Base-by-base conservation (phyloP, 2,888 invertebrate species). In the Maniola hyperantus region DNA sequence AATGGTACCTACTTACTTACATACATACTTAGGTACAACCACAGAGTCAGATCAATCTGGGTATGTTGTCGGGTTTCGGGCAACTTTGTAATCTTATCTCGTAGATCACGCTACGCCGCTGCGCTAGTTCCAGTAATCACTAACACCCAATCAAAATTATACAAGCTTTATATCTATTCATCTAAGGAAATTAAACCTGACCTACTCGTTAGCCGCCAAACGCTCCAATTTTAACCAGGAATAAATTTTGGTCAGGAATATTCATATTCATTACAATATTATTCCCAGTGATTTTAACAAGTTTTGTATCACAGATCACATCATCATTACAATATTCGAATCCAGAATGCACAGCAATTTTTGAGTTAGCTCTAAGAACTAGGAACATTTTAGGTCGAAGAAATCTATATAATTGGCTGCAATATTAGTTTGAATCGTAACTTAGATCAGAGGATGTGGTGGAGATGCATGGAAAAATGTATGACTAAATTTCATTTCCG, bases 401-500 rank as follows among this genome's bases (percentile, higher is more conserved):
- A 26, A 26, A n/a, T n/a, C n/a, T n/a, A n/a, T n/a, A n/a, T n/a
- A 26, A 26, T 26, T 26, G 4, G 26, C 26, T 2, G 4, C 4
- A 26, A 26, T 26, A 26, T 26, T 26, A 26, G 26, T 26, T 11
- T 10, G 39, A 39, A 11, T 11, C 39, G 39, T 39, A 2, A 10
- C 11, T 39, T 39, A 39, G 4, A 39, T 39, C 39, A 39, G 39
- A 10, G 39, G 4, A 39, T 39, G 39, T 39, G 8, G 15, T 46
- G 7, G 13, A n/a, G 44, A 10, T 50, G 4, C 11, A 50, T 51
- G 50, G 58, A 63, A 65, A 64, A 55, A 68, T 42, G 51, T 66
- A 46, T 66, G 60, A 69, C 54, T 68, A 69, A 61, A 42, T n/a
- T 34, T 39, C 8, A 66, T 50, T 72, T 71, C 70, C 68, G 68